These are phyloP conservation scores for Nomada hirtipes DNA, from an alignment of 2,888 invertebrate species.

Conservation along the genomic window DNA sequence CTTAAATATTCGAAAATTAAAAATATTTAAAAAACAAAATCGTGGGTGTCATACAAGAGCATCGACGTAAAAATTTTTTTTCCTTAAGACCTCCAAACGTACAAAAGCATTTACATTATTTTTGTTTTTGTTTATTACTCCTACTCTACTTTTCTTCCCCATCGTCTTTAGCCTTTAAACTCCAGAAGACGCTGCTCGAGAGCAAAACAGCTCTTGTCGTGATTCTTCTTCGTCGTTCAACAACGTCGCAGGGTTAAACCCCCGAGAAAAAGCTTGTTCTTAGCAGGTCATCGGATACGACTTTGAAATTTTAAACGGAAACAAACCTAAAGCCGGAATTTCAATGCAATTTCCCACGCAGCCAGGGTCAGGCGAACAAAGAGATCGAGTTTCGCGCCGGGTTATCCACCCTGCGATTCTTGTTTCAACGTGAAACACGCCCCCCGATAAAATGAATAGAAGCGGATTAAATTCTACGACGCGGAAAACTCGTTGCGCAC, in stretches of 20 bases:
- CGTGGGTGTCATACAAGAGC: too few species aligned
- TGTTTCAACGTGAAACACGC: conserved; percentile 25
- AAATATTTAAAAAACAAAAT: too few species aligned
- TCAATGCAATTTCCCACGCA: conserved; percentile 29
- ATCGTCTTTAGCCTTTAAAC: background rate
- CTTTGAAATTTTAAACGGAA: conserved; percentile 48
- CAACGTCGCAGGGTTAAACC: background rate
- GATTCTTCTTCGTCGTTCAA: background rate
- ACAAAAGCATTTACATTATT: too few species aligned
- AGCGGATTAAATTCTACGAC: conserved; percentile 34
- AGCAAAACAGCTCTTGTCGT: background rate
- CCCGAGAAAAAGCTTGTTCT: background rate
- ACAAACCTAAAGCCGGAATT: conserved; percentile 37
- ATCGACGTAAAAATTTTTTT: too few species aligned
- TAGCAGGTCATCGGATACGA: conserved; percentile 8
- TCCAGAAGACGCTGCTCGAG: background rate
- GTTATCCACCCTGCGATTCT: conserved; percentile 23
- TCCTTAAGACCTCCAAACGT: too few species aligned
- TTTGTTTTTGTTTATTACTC: too few species aligned
- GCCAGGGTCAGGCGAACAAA: conserved; percentile 23
- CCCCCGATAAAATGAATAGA: conserved; percentile 26
- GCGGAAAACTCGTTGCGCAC: background rate
- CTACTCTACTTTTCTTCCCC: too few species aligned
- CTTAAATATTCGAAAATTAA: too few species aligned
- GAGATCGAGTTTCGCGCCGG: conserved; percentile 35